phyloP scores from a whole-genome alignment of 2,888 invertebrate genomes.

The Lamellibrachia columna region DNA sequence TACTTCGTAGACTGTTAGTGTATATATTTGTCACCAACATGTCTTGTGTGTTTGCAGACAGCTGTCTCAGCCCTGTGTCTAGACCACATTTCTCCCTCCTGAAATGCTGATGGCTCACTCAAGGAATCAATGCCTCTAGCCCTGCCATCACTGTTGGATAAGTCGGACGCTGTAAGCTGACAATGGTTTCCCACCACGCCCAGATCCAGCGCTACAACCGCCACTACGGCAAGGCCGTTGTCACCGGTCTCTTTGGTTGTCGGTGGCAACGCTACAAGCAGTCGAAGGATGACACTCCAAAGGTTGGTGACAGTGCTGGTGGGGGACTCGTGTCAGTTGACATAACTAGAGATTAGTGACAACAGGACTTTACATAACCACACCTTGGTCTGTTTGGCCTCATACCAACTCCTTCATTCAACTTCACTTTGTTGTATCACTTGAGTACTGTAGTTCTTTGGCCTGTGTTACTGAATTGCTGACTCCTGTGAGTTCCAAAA shows the following conservation, averaged over 20 bases:
- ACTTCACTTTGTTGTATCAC: too few relatives aligned
- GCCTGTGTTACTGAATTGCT: too few relatives aligned
- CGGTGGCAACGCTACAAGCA: conserved; percentile 62
- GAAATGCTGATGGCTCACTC: background rate
- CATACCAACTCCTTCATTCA: too few relatives aligned
- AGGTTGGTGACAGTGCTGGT: conserved; percentile 44
- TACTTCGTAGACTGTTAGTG: background rate
- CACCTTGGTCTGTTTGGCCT: background rate
- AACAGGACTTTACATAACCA: background rate
- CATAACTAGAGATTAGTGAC: background rate
- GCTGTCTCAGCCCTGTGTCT: background rate
- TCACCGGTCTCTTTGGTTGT: conserved; percentile 60
- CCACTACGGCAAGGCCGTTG: conserved; percentile 55
- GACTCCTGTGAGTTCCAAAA: too few relatives aligned
- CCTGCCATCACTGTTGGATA: background rate
- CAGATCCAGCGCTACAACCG: conserved; percentile 57
- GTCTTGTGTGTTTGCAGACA: background rate
- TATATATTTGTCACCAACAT: background rate
- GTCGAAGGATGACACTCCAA: conserved; percentile 53
- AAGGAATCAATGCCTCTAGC: background rate
- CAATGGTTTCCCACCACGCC: conserved; percentile 26
- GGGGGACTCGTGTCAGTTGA: background rate
- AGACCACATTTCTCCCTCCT: background rate
- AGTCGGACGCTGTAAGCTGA: background rate
- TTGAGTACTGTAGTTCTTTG: too few relatives aligned